Evolutionary conservation across 1,140 invertebrate genomes (phyloP).

Genomic region (Dendroctonus valens): DNA sequence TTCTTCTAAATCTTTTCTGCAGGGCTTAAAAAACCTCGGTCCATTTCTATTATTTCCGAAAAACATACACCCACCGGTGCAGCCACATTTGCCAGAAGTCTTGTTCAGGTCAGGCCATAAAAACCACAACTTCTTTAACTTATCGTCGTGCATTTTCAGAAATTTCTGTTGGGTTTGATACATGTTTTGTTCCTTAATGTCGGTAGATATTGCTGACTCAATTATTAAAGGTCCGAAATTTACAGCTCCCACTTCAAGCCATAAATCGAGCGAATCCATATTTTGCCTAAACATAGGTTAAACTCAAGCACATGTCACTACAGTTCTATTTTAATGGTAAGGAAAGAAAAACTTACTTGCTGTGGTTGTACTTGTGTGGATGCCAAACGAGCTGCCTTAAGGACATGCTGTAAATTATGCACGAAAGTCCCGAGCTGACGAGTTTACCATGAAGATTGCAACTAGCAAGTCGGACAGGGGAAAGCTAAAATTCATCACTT

Average conservation of each 20-base stretch:
- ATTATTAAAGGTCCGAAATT: slow-evolving; percentile 85
- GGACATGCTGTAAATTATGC: slow-evolving; percentile 75
- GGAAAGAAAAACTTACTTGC: slow-evolving; percentile 37
- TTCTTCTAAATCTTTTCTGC: slow-evolving; percentile 72
- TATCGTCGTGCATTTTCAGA: slow-evolving; percentile 84
- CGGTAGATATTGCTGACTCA: slow-evolving; percentile 86
- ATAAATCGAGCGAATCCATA: slow-evolving; percentile 66
- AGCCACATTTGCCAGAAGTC: slow-evolving; percentile 80
- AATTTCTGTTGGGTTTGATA: slow-evolving; percentile 80
- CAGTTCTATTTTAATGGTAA: background rate
- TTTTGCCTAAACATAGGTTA: slow-evolving; percentile 30
- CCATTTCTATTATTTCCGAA: slow-evolving; percentile 91
- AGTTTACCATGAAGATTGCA: slow-evolving; percentile 93
- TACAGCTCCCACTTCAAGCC: slow-evolving; percentile 92
- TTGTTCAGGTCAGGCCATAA: slow-evolving; percentile 73
- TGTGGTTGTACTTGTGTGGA: slow-evolving; percentile 48
- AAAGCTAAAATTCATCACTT: slow-evolving; percentile 57
- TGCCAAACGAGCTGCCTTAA: slow-evolving; percentile 68
- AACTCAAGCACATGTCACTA: background rate
- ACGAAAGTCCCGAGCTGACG: slow-evolving; percentile 87
- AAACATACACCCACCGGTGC: slow-evolving; percentile 91
- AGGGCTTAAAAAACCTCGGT: slow-evolving; percentile 82
- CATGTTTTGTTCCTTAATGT: slow-evolving; percentile 70
- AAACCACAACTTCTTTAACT: slow-evolving; percentile 89
- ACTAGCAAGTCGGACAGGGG: slow-evolving; percentile 81